Conservation (phyloP, 2,113 vertebrate species). For the Pholis gunnellus region DNA sequence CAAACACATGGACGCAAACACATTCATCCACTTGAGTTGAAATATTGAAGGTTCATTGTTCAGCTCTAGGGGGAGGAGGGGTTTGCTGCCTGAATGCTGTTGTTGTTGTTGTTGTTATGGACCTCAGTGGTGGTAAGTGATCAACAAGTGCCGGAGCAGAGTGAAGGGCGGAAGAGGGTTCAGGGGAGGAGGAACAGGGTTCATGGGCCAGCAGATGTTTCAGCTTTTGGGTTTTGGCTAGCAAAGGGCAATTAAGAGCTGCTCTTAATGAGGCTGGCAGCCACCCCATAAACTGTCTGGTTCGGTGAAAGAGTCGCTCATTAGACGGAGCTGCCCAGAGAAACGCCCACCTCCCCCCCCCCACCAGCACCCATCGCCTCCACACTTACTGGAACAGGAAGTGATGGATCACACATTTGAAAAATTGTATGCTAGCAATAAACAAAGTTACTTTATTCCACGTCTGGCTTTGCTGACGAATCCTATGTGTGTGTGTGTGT, state of each 20-base stretch:
- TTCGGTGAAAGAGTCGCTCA: slow-evolving; percentile 83
- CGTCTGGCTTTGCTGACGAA: slow-evolving; percentile 39
- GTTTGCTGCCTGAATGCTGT: slow-evolving; percentile 26
- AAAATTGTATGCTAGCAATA: slow-evolving; percentile 47
- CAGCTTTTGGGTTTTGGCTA: slow-evolving; percentile 84
- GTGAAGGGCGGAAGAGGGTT: slow-evolving; percentile 48
- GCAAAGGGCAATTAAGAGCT: slow-evolving; percentile 83
- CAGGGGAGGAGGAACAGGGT: slow-evolving; percentile 40
- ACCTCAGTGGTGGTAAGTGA: not conserved
- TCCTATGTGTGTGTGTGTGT: slow-evolving; percentile 24
- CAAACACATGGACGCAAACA: not conserved
- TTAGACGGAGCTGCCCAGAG: slow-evolving; percentile 77
- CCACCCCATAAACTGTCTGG: slow-evolving; percentile 83
- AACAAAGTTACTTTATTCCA: slow-evolving; percentile 60
- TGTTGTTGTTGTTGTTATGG: slow-evolving; percentile 21
- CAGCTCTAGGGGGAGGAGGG: not conserved
- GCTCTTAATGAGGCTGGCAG: slow-evolving; percentile 86
- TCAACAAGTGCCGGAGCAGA: slow-evolving; percentile 54
- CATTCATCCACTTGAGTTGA: not conserved
- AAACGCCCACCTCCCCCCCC: slow-evolving; percentile 34
- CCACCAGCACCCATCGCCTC: slow-evolving; percentile 22
- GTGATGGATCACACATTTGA: slow-evolving; percentile 69
- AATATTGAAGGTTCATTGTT: not conserved
- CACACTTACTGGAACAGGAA: slow-evolving; percentile 66
- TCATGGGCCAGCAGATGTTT: slow-evolving; percentile 83